A percentile compares a stretch with the other conserved stretches of the same genome.
These are phyloP conservation scores for Diacarnus erythraeanus DNA, from an alignment of 37 sponge, comb jelly and placozoan genomes.

Conservation along the genomic window DNA sequence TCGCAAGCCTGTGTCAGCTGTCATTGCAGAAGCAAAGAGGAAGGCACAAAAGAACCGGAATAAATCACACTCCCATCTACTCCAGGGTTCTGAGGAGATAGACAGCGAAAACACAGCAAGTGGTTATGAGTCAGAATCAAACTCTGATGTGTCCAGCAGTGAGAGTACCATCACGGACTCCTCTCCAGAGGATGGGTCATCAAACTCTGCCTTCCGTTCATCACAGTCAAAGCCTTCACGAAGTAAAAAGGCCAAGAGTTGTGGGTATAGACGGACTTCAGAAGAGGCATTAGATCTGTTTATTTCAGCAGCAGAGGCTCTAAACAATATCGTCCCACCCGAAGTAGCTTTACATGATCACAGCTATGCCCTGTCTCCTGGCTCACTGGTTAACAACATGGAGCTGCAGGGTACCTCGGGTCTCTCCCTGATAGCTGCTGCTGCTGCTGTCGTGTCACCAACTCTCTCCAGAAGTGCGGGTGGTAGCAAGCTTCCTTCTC, in stretches of 20 bases:
- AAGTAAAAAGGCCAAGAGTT: neutral
- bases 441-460: slow-evolving; percentile 86
- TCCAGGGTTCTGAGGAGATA: neutral
- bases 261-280: neutral
- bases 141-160: slow-evolving; percentile 32
- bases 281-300: slow-evolving; percentile 64
- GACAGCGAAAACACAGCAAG: slow-evolving; percentile 56
- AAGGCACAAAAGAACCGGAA: slow-evolving; percentile 9
- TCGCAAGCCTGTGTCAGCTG: slow-evolving; percentile 23
- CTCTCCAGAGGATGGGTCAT: slow-evolving; percentile 33
- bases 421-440: slow-evolving; percentile 81
- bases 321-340: slow-evolving; percentile 54
- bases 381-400: slow-evolving; percentile 32
- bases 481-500: slow-evolving; percentile 13
- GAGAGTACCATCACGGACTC: slow-evolving; percentile 69
- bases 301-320: slow-evolving; percentile 69
- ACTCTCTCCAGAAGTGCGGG: slow-evolving; percentile 41
- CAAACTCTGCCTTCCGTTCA: neutral
- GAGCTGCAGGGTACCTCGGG: slow-evolving; percentile 75
- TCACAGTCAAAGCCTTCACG: slow-evolving; percentile 1
- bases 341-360: slow-evolving; percentile 84
- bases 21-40: slow-evolving; percentile 12
- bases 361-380: slow-evolving; percentile 61
- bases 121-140: slow-evolving; percentile 25
- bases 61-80: neutral